phyloP scores from a whole-genome alignment of 2,113 vertebrate genomes.

The Paralichthys olivaceus region DNA sequence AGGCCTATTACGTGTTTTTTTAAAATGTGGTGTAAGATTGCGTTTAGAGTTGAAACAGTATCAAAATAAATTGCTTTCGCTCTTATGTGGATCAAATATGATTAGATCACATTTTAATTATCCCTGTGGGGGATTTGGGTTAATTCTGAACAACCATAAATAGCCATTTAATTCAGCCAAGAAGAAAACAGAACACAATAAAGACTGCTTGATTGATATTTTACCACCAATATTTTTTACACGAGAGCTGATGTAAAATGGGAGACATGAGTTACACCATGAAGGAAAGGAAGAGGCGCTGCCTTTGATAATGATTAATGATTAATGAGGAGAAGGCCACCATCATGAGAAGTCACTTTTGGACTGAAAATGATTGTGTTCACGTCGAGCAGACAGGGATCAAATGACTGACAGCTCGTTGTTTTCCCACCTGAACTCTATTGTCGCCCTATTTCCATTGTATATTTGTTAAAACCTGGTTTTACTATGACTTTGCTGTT shows the following conservation, averaged over 20 bases:
- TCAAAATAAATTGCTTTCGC: slow-evolving; percentile 10
- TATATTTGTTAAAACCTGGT: slow-evolving; percentile 59
- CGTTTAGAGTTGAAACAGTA: slow-evolving; percentile 4
- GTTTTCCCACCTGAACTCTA: slow-evolving; percentile 35
- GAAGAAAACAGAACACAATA: not conserved
- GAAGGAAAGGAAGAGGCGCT: not conserved
- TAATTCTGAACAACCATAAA: slow-evolving; percentile 15
- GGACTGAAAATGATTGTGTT: not conserved
- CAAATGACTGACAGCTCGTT: slow-evolving; percentile 13
- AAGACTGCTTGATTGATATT: not conserved
- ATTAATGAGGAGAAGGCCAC: not conserved
- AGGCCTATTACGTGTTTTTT: not conserved
- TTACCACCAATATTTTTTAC: not conserved
- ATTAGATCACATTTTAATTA: slow-evolving; percentile 16
- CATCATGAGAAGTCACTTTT: not conserved
- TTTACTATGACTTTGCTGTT: slow-evolving; percentile 65
- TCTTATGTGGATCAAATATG: slow-evolving; percentile 1
- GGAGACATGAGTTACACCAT: not conserved
- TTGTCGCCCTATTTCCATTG: slow-evolving; percentile 50
- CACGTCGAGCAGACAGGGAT: not conserved
- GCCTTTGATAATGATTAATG: not conserved
- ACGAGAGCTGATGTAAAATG: not conserved
- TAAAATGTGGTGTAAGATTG: slow-evolving; percentile 11
- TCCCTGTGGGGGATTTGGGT: slow-evolving; percentile 4
- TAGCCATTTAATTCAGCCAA: not conserved